A percentile compares a stretch with the other conserved stretches of the same genome.
Evolutionary conservation across 2,113 vertebrate genomes (phyloP).

Genomic region (Lipophrys pholis): DNA sequence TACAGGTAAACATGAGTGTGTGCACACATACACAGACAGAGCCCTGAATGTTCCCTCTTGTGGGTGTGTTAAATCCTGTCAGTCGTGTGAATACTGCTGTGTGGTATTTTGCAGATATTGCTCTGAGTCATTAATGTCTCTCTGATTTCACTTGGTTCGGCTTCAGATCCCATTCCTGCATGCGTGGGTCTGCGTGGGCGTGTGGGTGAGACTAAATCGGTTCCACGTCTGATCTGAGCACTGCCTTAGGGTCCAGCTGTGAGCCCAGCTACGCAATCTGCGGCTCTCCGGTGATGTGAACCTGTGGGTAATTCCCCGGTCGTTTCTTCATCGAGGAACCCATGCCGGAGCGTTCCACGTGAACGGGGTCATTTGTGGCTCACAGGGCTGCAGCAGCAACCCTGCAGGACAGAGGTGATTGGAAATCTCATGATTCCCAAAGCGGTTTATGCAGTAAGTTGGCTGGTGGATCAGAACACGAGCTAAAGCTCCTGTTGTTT

Average conservation of each 20-base stretch:
- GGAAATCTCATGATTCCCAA: conserved; percentile 62
- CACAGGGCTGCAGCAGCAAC: conserved; percentile 4
- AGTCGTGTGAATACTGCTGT: conserved; percentile 17
- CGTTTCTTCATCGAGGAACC: conserved; percentile 7
- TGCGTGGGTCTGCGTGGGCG: conserved; percentile 14
- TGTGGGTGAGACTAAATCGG: conserved; percentile 49
- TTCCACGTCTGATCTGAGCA: conserved; percentile 35
- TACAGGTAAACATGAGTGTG: conserved; percentile 39
- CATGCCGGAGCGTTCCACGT: neutral
- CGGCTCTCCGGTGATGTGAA: conserved; percentile 8
- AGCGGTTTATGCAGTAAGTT: conserved; percentile 57
- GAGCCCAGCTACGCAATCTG: conserved; percentile 1
- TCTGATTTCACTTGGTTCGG: conserved; percentile 27
- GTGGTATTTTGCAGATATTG: conserved; percentile 42
- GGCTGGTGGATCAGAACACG: conserved; percentile 46
- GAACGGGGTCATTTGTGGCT: conserved; percentile 45
- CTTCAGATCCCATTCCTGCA: conserved; percentile 22
- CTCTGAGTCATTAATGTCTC: conserved; percentile 52
- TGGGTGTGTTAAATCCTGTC: conserved; percentile 33
- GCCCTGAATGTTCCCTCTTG: conserved; percentile 22
- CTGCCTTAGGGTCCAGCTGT: conserved; percentile 16
- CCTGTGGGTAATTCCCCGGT: conserved; percentile 4
- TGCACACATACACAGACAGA: conserved; percentile 7
- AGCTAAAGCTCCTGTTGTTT: conserved; percentile 45
- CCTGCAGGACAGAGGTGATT: conserved; percentile 40